Percentiles rank a stretch among this genome's conserved stretches.
Conservation (phyloP, 1,140 invertebrate genomes). For the Cydia strobilella region DNA sequence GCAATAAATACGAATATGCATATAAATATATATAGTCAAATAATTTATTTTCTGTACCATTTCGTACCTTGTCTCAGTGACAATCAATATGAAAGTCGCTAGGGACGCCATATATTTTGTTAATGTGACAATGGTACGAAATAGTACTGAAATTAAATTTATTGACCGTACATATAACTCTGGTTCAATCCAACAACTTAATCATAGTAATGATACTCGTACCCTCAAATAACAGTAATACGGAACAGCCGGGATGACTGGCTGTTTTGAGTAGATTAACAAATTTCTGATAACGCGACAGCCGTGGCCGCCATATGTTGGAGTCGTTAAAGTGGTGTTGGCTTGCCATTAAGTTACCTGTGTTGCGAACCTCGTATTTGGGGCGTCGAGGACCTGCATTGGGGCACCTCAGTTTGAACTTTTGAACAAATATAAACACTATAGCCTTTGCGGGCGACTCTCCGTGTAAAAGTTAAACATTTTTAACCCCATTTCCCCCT, state of each 20-base stretch:
- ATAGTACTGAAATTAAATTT: no score
- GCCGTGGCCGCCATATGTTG: slow-evolving; percentile 57
- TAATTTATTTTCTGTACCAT: no score
- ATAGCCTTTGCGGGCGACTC: no score
- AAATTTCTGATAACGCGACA: slow-evolving; percentile 59
- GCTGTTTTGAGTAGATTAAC: slow-evolving; percentile 65
- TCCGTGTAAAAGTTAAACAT: no score
- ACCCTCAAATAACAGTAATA: slow-evolving; percentile 18
- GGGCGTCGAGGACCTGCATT: background rate
- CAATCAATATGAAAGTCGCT: no score
- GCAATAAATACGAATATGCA: background rate
- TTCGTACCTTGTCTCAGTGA: no score
- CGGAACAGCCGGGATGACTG: slow-evolving; percentile 54
- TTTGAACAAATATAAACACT: no score
- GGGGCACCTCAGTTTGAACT: no score
- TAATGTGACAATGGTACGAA: no score
- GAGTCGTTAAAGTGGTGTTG: slow-evolving; percentile 48
- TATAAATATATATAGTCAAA: no score
- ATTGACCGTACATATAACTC: background rate
- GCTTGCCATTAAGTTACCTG: slow-evolving; percentile 24
- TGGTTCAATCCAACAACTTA: background rate
- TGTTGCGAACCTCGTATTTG: background rate
- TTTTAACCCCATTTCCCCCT: no score
- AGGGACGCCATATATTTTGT: no score
- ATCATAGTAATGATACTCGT: slow-evolving; percentile 16